Conservation (phyloP, 2,797 vertebrate genomes). For the Parauchenoglanis punctatus region DNA sequence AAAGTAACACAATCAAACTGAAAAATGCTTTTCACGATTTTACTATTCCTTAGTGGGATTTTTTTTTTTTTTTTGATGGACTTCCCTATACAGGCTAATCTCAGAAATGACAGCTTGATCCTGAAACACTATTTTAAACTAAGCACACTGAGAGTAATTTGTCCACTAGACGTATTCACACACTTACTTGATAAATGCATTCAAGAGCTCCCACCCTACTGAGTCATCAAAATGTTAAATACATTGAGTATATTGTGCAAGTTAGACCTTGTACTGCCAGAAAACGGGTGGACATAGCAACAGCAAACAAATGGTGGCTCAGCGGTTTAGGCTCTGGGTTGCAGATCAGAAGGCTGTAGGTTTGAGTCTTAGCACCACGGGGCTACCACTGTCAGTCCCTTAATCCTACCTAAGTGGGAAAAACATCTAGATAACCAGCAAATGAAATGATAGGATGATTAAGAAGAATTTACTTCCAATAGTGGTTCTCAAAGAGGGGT, state of each 20-base stretch:
- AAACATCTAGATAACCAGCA: too few species aligned
- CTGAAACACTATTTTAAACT: not conserved
- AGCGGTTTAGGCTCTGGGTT: too few species aligned
- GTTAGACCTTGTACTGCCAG: not conserved
- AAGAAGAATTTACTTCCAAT: not conserved
- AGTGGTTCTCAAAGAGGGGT: not conserved
- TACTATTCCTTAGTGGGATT: not conserved
- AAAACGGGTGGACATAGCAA: not conserved
- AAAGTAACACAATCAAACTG: not conserved
- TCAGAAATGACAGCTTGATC: not conserved
- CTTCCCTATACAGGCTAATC: not conserved
- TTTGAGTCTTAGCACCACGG: too few species aligned
- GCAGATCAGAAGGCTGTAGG: too few species aligned
- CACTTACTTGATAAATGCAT: not conserved
- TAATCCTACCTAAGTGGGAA: too few species aligned
- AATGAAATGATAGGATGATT: not conserved
- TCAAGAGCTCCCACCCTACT: not conserved
- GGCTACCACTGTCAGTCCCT: too few species aligned
- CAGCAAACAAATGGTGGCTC: not conserved
- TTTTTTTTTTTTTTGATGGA: not conserved
- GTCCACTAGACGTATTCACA: not conserved
- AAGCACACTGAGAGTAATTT: not conserved
- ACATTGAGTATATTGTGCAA: not conserved
- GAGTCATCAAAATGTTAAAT: not conserved
- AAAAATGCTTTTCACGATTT: not conserved